Base-by-base conservation (phyloP, 2,888 invertebrate species). In the Calameuta filiformis region DNA sequence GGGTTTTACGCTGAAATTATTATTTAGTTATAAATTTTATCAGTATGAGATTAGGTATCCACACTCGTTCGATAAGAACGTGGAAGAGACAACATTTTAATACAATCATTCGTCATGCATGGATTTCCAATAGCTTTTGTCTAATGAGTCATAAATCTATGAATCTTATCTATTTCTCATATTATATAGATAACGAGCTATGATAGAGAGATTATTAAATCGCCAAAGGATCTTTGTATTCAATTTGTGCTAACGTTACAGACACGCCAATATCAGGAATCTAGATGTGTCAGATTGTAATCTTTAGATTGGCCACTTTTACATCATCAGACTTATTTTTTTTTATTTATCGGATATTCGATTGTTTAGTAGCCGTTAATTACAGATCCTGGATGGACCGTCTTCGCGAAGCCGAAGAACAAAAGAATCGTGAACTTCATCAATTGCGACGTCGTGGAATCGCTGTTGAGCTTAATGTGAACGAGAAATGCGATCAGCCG, bases 361-460 rank as follows among this genome's bases (percentile, higher is more conserved):
- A 56, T 23, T 56, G 56, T 56, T 56, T 12, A 76, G 79, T 31
- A 76, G 79, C 40, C 35, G 35, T 40, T 23, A 79, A 83, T 88
- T 89, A 3, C 88, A 93, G 93, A 88, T 92, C 92, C 1, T 93
- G 93, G 92, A 88, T 92, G 83, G 92, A 93, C 82, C 91, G 92
- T 78, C 87, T 93, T 40, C 88, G 90, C 77, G 91, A 92, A 80
- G 92, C 93, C 3, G 93, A 93, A 84, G 90, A 91, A 77, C 90
- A 90, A 81, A 93, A 93, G 84, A 90, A 89, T 75, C 92, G 92
- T 71, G 93, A 93, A 81, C 85, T 94, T 68, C 92, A 93, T 75
- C 89, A 93, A 79, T 90, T 94, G 1, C 93, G 93, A 83, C 93
- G 93, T 69, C 92, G 92, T 76, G 94, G 94, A 11, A 92, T 95